Evolutionary conservation across 2,797 vertebrate genomes (phyloP).

Genomic region (Lepus oiostolus): DNA sequence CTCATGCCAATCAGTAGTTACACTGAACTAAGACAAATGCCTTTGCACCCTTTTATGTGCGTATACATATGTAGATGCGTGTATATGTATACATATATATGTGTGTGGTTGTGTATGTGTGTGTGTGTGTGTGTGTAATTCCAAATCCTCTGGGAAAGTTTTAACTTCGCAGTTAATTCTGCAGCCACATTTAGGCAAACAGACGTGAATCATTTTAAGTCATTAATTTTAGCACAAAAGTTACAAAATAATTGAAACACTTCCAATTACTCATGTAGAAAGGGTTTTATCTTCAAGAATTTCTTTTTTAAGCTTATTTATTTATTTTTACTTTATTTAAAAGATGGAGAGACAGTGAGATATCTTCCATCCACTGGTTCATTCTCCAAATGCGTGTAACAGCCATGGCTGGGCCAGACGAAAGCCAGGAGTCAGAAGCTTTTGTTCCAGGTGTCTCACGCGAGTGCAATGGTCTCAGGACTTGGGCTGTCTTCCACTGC

Average conservation of each 20-base stretch:
- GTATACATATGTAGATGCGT: too few relatives aligned
- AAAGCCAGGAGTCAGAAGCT: too few relatives aligned
- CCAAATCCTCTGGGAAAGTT: background rate
- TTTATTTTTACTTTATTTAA: too few relatives aligned
- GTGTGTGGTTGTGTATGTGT: too few relatives aligned
- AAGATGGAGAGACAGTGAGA: too few relatives aligned
- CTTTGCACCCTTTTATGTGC: background rate
- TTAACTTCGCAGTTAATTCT: slow-evolving; percentile 14
- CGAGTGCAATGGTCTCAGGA: too few relatives aligned
- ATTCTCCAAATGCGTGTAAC: too few relatives aligned
- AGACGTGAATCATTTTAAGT: background rate
- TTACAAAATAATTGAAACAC: slow-evolving; percentile 12
- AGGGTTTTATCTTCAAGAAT: background rate
- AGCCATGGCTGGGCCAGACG: too few relatives aligned
- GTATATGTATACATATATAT: too few relatives aligned
- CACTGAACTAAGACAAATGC: background rate
- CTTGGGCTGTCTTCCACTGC: too few relatives aligned
- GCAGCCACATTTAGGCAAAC: background rate
- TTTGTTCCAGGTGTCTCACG: too few relatives aligned
- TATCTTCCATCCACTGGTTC: too few relatives aligned
- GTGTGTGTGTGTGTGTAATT: background rate
- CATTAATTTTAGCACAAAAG: slow-evolving; percentile 52
- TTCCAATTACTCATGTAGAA: background rate
- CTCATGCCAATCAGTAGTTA: background rate
- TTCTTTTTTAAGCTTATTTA: background rate